Evolutionary conservation across 1,140 invertebrate genomes (phyloP).

Genomic region (Limonius californicus): DNA sequence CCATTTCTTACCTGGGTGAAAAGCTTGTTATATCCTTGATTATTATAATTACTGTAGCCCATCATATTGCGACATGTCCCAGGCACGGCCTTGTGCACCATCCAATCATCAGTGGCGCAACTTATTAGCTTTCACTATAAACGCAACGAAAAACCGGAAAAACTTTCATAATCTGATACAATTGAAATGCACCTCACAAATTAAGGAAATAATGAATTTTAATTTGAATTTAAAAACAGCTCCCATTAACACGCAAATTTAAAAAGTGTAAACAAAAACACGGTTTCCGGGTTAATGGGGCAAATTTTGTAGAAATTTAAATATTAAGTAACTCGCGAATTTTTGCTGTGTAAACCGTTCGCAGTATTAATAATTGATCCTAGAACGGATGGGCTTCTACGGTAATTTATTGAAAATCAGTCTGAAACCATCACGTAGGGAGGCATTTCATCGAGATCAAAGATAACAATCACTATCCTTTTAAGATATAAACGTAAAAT

Average conservation of each 20-base stretch:
- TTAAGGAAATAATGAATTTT: slow-evolving; percentile 8
- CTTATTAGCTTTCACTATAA: not conserved
- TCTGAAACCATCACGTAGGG: too few species aligned
- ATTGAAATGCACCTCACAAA: slow-evolving; percentile 5
- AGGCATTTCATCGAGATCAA: not conserved
- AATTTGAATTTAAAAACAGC: slow-evolving; percentile 22
- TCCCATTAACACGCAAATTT: slow-evolving; percentile 17
- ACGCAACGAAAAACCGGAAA: too few species aligned
- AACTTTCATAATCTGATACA: not conserved
- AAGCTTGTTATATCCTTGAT: slow-evolving; percentile 83
- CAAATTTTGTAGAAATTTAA: too few species aligned
- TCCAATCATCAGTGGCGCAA: slow-evolving; percentile 16
- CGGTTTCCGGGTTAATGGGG: not conserved
- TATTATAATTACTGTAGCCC: slow-evolving; percentile 74
- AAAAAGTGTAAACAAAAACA: slow-evolving; percentile 26
- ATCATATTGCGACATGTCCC: slow-evolving; percentile 56
- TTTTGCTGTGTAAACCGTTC: too few species aligned
- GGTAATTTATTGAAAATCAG: too few species aligned
- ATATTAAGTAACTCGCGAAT: too few species aligned
- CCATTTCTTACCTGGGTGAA: slow-evolving; percentile 76
- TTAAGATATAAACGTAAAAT: not conserved
- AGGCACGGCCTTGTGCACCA: slow-evolving; percentile 22
- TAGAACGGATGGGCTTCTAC: too few species aligned
- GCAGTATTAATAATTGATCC: too few species aligned
- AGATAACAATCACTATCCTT: not conserved